phyloP scores from a whole-genome alignment of 2,113 vertebrate species.

The Neopipo cinnamomea region DNA sequence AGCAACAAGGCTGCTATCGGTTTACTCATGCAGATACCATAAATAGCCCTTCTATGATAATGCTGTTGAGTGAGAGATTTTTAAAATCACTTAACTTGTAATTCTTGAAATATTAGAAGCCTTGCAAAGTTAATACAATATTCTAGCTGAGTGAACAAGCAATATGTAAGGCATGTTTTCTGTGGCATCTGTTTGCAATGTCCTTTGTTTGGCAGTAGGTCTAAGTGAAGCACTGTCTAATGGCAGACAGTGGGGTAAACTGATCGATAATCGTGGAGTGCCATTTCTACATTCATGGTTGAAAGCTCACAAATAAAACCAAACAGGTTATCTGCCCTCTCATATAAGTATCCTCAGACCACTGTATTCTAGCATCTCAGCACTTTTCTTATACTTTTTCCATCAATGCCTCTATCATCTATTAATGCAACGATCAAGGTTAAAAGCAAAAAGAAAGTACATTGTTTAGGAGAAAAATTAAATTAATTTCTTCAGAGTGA shows the following conservation, averaged over 20 bases:
- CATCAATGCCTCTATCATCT: conserved; percentile 4
- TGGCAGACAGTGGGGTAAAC: conserved; percentile 30
- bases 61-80: neutral
- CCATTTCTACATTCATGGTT: conserved; percentile 54
- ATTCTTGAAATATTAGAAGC: conserved; percentile 62
- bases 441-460: conserved; percentile 33
- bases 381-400: conserved; percentile 37
- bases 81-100: conserved; percentile 61
- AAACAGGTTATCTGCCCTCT: conserved; percentile 55
- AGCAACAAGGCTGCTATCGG: conserved; percentile 40
- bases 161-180: conserved; percentile 40
- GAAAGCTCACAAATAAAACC: conserved; percentile 61
- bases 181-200: conserved; percentile 36
- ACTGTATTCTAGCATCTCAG: conserved; percentile 37
- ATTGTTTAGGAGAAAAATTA: conserved; percentile 40
- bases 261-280: conserved; percentile 30
- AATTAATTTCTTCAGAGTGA: conserved; percentile 30
- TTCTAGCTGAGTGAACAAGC: conserved; percentile 55
- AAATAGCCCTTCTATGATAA: conserved; percentile 54
- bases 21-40: conserved; percentile 64
- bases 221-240: conserved; percentile 34
- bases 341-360: conserved; percentile 29
- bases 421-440: conserved; percentile 38
- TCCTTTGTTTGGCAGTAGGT: conserved; percentile 48
- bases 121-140: conserved; percentile 63